Base-by-base conservation (phyloP, 2,797 vertebrate genomes). In the Propithecus perrieri region DNA sequence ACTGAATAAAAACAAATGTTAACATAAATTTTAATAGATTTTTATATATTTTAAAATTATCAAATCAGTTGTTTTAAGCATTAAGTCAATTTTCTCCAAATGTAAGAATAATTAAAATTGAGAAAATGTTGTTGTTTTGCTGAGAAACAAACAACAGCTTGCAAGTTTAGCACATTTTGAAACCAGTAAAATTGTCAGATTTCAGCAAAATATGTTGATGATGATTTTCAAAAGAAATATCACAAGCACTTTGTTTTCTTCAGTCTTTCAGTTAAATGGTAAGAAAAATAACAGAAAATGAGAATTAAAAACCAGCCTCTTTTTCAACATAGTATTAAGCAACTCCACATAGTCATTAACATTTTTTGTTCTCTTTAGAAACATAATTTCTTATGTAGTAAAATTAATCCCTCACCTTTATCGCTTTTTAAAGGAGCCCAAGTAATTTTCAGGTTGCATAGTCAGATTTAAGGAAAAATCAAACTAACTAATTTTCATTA, bases 121-220 rank as follows among this genome's bases (percentile, higher is more conserved):
- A 80, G 11, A 43, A 71, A 57, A 53, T 14, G n/a, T 43, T 90
- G 24, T 78, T 72, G 28, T 85, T 97, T 8, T 79, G 2, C 72
- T 83, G 2, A 85, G 48, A 48, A 3, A 88, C 12, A 84, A 88
- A 84, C 10, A 93, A 83, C 33, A 92, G 74, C 14, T 95, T 91
- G 14, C 5, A 91, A 89, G 3, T 88, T 95, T 63, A 96, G n/a
- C 8, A 96, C n/a, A 79, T 91, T 80, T 84, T 78, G 71, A 84
- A 97, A 85, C 6, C 57, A 84, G n/a, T n/a, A 81, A 74, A 93
- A 93, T 17, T 80, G 8, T 71, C 53, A 95, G 9, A 95, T 76
- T 92, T 94, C 12, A 89, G 14, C 43, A 84, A 95, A 94, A 91
- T 63, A 55, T 38, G 33, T 84, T 80, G 33, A 75, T 59, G 4